These are phyloP conservation scores for Gisinianus flammeolus DNA, from an alignment of 2,888 invertebrate genomes.

Conservation along the genomic window DNA sequence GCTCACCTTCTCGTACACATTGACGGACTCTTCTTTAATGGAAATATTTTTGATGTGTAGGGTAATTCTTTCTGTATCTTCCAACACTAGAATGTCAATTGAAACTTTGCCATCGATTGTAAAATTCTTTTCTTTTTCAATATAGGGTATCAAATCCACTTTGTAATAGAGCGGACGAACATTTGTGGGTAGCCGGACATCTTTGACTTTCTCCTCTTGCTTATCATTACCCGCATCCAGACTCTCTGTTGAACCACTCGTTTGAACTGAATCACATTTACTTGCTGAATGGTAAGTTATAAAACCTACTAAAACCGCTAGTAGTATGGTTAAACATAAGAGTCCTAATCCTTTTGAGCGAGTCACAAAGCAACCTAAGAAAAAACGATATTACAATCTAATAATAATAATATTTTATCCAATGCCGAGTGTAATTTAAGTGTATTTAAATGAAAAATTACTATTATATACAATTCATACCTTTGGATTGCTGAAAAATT, in stretches of 20 bases:
- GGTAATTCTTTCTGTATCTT: slow-evolving; percentile 72
- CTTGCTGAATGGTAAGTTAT: slow-evolving; percentile 76
- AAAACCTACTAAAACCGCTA: slow-evolving; percentile 70
- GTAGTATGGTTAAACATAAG: slow-evolving; percentile 69
- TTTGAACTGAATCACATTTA: slow-evolving; percentile 66
- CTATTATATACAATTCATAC: not conserved
- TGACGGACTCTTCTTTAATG: slow-evolving; percentile 69
- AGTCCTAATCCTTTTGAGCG: slow-evolving; percentile 69
- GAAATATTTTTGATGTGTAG: slow-evolving; percentile 76
- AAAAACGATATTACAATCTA: no score
- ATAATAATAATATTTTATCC: not conserved
- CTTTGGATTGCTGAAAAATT: slow-evolving; percentile 68
- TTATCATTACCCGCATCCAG: slow-evolving; percentile 47
- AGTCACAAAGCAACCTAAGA: slow-evolving; percentile 71
- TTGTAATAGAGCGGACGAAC: slow-evolving; percentile 74
- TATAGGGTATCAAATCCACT: slow-evolving; percentile 74
- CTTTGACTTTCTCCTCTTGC: slow-evolving; percentile 62
- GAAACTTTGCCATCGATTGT: slow-evolving; percentile 73
- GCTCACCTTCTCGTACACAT: slow-evolving; percentile 60
- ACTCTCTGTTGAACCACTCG: slow-evolving; percentile 59
- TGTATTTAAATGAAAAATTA: not conserved
- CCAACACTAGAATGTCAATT: slow-evolving; percentile 67
- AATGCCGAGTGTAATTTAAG: not conserved
- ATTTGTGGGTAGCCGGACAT: slow-evolving; percentile 74
- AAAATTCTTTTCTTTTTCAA: slow-evolving; percentile 74